Evolutionary conservation across 2,113 vertebrate genomes (phyloP), one percentile per base, ranked within the genome.

Genomic region (Camelus bactrianus): DNA sequence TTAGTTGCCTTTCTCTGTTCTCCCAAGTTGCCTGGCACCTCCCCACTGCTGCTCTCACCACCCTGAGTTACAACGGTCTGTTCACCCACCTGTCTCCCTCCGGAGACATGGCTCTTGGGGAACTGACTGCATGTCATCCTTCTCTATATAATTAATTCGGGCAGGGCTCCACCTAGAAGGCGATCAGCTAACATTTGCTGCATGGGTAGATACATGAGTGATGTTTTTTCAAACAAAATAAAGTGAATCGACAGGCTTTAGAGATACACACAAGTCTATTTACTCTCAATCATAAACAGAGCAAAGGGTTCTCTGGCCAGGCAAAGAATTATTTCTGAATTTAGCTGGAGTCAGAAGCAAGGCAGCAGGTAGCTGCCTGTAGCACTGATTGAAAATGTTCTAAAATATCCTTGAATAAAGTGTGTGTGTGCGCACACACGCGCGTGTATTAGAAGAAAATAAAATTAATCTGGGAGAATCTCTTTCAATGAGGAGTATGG

Each of bases 291-390:
- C 50, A 50, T 56, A 69, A 72, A 70, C 8, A 67, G 12, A 75
- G 28, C 11, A 19, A 86, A 89, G 20, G 42, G 4, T 75, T 92
- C 52, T 46, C 19, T 82, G 24, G 30, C 3, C 56, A 50, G 72
- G n/a, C n/a, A 62, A 88, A 87, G 65, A 60, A 60, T 93, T 56
- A 17, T 58, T 46, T 87, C 52, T 87, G 46, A 75, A 72, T 70
- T 87, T 72, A 72, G 48, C 58, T 46, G 30, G 30, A 52, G 14
- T 50, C 89, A 90, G 7, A 3, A 79, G 10, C 20, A 16, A 87
- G 64, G 8, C 87, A 86, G 46, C 54, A 83, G 56, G 65, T 32
- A 60, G 28, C 50, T 62, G 7, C n/a, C 15, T 42, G 12, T 13
- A 72, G 12, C 24, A 73, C 17, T 9, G 54, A 35, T 83, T 95